A percentile compares a stretch with the other conserved stretches of the same genome.
Conservation (phyloP, 1,140 invertebrate species). For the Philopotamus ludificatus region DNA sequence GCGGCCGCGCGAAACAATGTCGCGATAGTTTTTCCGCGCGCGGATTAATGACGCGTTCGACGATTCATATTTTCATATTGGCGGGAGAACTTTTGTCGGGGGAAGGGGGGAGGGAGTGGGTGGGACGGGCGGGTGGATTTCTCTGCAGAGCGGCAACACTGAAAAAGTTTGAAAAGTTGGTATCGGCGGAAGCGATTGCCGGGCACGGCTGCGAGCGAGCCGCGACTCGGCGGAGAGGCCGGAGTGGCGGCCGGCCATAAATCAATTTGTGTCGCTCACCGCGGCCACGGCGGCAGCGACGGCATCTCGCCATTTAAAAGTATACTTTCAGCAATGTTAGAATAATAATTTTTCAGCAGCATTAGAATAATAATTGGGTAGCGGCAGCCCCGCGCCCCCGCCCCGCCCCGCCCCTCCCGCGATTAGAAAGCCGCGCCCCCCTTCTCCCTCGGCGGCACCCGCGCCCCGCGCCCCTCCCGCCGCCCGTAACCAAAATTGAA, state of each 20-base stretch:
- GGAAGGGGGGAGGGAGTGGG: no score
- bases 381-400: neutral
- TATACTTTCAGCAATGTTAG: no score
- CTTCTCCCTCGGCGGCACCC: neutral
- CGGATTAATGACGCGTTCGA: neutral
- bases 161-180: neutral
- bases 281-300: neutral
- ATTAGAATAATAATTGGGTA: no score
- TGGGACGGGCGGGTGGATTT: neutral
- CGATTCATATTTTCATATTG: no score
- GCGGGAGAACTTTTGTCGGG: no score
- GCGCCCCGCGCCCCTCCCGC: neutral
- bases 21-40: neutral
- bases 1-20: neutral
- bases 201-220: no score
- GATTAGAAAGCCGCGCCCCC: neutral
- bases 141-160: neutral
- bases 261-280: conserved; percentile 7
- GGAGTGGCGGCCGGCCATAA: conserved; percentile 13
- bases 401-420: conserved; percentile 7
- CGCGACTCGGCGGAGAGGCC: no score
- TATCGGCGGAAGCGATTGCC: neutral
- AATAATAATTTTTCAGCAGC: no score
- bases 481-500: conserved; percentile 42
- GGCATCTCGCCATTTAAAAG: neutral